phyloP scores from a whole-genome alignment of 1,140 invertebrate species.

The Halesus radiatus region DNA sequence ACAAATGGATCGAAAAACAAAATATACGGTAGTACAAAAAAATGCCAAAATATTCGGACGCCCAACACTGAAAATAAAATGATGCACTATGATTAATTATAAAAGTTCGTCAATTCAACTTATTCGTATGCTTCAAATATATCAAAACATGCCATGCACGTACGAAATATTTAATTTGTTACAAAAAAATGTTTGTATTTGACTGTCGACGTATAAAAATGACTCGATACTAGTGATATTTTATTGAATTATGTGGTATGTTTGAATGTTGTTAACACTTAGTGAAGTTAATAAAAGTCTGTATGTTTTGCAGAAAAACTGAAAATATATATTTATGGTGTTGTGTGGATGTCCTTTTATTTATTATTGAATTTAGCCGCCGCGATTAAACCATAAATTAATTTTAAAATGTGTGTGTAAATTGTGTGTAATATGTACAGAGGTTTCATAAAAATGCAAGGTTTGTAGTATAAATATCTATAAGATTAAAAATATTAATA shows the following conservation, averaged over 20 bases:
- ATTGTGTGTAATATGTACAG: slow-evolving; percentile 44
- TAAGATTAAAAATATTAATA: slow-evolving; percentile 58
- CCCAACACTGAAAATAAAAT: slow-evolving; percentile 43
- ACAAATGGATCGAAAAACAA: slow-evolving; percentile 16
- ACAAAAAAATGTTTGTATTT: slow-evolving; percentile 30
- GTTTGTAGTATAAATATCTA: slow-evolving; percentile 36
- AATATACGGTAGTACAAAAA: slow-evolving; percentile 25
- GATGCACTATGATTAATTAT: slow-evolving; percentile 37
- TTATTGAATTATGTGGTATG: too few relatives aligned
- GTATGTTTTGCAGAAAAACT: too few relatives aligned
- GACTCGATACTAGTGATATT: too few relatives aligned
- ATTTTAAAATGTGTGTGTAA: neutral
- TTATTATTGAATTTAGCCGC: neutral
- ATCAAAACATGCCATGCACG: slow-evolving; percentile 49
- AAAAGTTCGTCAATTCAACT: slow-evolving; percentile 41
- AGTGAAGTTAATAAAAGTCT: too few relatives aligned
- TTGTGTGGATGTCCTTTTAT: too few relatives aligned
- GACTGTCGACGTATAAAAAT: too few relatives aligned
- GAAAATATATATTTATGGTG: too few relatives aligned
- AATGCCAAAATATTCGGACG: slow-evolving; percentile 30
- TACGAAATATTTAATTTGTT: slow-evolving; percentile 23
- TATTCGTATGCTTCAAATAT: slow-evolving; percentile 32
- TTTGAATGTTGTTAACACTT: too few relatives aligned
- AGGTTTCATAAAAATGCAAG: neutral
- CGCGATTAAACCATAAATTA: neutral